These are phyloP conservation scores for Tenthredo scrophulariae DNA, from an alignment of 2,888 invertebrate species.

Conservation along the genomic window DNA sequence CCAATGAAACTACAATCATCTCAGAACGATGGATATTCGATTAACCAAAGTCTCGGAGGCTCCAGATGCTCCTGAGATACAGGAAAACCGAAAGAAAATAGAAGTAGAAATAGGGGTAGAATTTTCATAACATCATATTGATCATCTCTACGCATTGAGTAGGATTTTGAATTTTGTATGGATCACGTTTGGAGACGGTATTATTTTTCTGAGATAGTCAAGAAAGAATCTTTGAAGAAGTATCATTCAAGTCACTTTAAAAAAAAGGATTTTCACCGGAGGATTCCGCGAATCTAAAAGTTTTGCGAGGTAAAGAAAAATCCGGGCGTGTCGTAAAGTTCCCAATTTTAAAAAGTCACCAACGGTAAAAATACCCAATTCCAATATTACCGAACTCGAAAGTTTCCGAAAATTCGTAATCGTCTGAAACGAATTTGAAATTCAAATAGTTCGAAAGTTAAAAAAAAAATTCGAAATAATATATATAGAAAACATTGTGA, in stretches of 20 bases:
- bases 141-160: background rate
- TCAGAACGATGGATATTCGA: slow-evolving; percentile 15
- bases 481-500: background rate
- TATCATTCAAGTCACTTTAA: background rate
- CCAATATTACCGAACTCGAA: no score
- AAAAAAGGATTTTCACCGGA: background rate
- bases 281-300: background rate
- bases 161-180: background rate
- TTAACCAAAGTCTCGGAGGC: slow-evolving; percentile 8
- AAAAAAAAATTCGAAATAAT: background rate
- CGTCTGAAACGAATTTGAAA: background rate
- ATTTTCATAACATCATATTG: background rate
- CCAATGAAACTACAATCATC: slow-evolving; percentile 46
- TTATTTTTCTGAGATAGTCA: background rate
- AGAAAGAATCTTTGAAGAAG: background rate
- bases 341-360: background rate
- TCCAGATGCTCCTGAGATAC: background rate
- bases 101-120: background rate
- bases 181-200: slow-evolving; percentile 4
- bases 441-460: background rate
- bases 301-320: background rate
- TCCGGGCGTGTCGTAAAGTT: background rate
- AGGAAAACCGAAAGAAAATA: background rate
- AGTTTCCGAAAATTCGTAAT: background rate
- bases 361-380: no score